Evolutionary conservation across 2,888 invertebrate species (phyloP).

Genomic region (Acleris emargana): DNA sequence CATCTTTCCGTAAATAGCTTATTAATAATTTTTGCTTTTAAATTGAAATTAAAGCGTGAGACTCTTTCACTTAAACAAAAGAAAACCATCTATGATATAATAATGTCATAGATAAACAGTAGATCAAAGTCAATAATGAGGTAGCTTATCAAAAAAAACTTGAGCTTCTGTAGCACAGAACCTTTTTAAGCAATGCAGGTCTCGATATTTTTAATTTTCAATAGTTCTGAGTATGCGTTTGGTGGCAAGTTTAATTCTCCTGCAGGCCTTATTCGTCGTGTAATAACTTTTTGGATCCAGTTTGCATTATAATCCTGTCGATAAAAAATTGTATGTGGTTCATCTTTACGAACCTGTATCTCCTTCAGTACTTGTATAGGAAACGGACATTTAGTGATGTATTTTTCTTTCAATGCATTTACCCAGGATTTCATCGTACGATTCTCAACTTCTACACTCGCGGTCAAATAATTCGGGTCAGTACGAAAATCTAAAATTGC

Average conservation of each 20-base stretch:
- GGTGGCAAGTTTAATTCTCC: not conserved
- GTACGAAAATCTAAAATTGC: no score
- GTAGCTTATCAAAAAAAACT: constrained; percentile 12
- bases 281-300: no score
- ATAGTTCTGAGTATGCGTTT: not conserved
- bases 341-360: no score
- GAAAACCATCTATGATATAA: constrained; percentile 8
- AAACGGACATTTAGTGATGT: constrained; percentile 1
- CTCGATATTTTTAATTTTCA: constrained; percentile 8
- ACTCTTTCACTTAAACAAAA: constrained; percentile 12
- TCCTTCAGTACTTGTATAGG: no score
- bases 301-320: no score
- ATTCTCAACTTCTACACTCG: no score
- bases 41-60: not conserved
- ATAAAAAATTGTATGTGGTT: no score
- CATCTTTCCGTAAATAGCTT: no score
- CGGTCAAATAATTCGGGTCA: no score
- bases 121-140: constrained; percentile 9
- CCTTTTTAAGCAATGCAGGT: constrained; percentile 13
- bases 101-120: not conserved
- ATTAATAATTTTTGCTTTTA: no score
- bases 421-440: no score
- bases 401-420: not conserved
- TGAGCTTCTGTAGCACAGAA: constrained; percentile 5
- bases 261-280: no score